A percentile compares a stretch with the other conserved stretches of the same genome.
These are phyloP conservation scores for Monoplex corrugatus DNA, from an alignment of 2,888 invertebrate genomes.

Conservation along the genomic window DNA sequence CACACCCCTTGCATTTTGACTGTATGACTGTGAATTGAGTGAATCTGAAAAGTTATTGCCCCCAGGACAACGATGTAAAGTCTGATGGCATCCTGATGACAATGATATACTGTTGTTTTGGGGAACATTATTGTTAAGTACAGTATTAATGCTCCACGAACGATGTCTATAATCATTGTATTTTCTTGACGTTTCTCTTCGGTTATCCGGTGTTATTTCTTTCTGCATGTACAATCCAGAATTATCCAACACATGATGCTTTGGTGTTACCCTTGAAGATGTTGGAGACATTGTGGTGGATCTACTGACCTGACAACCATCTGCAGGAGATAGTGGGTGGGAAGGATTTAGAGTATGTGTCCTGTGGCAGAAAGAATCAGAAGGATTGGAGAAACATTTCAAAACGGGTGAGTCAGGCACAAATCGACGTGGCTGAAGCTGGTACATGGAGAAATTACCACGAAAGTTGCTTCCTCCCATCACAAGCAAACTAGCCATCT, in stretches of 20 bases:
- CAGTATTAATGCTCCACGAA: no score
- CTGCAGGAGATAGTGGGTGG: background rate
- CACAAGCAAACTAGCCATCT: conserved; percentile 56
- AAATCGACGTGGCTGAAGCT: conserved; percentile 53
- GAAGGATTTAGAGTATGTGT: background rate
- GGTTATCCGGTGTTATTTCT: no score
- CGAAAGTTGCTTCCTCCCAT: conserved; percentile 57
- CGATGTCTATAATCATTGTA: no score
- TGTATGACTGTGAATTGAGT: no score
- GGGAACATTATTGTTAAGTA: no score
- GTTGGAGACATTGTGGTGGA: background rate
- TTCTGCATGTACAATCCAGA: background rate
- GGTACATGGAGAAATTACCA: conserved; percentile 55
- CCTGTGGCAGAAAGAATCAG: background rate
- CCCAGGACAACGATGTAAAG: no score
- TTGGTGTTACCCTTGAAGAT: background rate
- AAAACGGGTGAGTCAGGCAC: conserved; percentile 55
- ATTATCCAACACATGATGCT: background rate
- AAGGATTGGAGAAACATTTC: background rate
- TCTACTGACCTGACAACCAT: background rate
- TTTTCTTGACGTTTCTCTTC: no score
- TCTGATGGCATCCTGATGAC: no score
- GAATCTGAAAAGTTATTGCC: no score
- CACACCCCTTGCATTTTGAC: no score
- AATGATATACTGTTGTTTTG: no score